Percentiles rank a stretch among this genome's conserved stretches.
Conservation (phyloP, 1,140 invertebrate genomes). For the Catajapyx aquilonaris region DNA sequence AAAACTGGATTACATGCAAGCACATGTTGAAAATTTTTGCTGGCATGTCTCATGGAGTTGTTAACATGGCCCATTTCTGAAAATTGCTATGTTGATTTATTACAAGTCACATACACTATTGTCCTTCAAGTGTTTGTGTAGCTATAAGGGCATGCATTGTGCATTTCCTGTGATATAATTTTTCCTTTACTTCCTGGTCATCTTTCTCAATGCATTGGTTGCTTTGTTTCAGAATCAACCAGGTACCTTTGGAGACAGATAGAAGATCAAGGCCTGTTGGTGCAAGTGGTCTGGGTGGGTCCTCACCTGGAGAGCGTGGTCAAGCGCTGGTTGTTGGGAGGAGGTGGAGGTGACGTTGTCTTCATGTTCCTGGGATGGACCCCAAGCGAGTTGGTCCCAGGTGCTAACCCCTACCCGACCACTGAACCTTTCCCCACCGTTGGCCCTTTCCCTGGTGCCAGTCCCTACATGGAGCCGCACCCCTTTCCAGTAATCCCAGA, state of each 20-base stretch:
- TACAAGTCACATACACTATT: no score
- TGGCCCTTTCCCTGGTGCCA: constrained; percentile 10
- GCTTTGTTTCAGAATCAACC: constrained; percentile 18
- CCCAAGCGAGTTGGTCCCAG: constrained; percentile 31
- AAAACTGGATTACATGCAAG: no score
- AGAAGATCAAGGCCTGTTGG: constrained; percentile 25
- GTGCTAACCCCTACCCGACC: constrained; percentile 24
- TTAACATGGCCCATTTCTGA: no score
- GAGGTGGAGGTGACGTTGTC: constrained; percentile 10
- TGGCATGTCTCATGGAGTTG: no score
- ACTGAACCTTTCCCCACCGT: constrained; percentile 27
- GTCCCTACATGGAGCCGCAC: constrained; percentile 13
- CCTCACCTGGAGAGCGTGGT: constrained; percentile 26
- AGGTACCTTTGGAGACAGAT: constrained; percentile 31
- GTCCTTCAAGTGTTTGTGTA: no score
- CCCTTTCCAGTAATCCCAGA: no score
- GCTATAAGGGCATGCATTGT: no score
- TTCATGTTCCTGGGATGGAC: constrained; percentile 42
- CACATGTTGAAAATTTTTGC: no score
- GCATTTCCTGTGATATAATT: no score
- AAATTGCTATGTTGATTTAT: no score
- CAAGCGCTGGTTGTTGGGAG: constrained; percentile 11
- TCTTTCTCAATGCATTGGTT: no score
- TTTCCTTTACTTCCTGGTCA: neutral
- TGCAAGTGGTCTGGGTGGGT: constrained; percentile 41